Base-by-base conservation (phyloP, 2,797 vertebrate species). In the Malacoctenus gilli region DNA sequence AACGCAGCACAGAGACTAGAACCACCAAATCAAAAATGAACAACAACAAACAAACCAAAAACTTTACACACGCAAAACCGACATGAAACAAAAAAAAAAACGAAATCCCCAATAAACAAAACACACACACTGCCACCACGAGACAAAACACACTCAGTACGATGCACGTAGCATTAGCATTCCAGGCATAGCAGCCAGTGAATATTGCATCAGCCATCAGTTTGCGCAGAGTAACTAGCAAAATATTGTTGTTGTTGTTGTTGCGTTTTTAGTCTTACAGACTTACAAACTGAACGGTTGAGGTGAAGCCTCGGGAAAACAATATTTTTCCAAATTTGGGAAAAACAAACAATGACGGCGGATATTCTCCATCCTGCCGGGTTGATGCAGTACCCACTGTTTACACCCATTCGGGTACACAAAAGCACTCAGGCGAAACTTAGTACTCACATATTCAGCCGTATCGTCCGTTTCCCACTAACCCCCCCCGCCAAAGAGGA, bases 401-500 rank as follows among this genome's bases (percentile, higher is more conserved):
- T 67, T 51, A 60, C 43, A 57, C 34, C 59, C 59, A 48, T 55
- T 68, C 58, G 69, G 67, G 72, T 58, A 85, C 62, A 82, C 59
- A 84, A 68, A n/a, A 83, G 80, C 87, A 90, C 77, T 84, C 84
- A 68, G 75, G 79, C 55, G 44, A 85, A 78, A 77, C 75, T 61
- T 79, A 47, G 19, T 95, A 99, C 97, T 99, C 87, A 99, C 97
- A 48, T 99, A 99, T 94, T 99, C 96, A 48, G 96, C 96, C 23
- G 95, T 98, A 89, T 98, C 94, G 88, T 99, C 97, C 85, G 85
- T 96, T 94, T 98, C 96, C 97, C 96, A 99, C 97, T 99, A 90
- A 86, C 82, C 82, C 86, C 83, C 82, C 85, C 75, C 85, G 65
- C 79, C 87, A 90, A 70, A 90, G 76, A 84, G 85, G 78, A 86